Evolutionary conservation across 2,113 vertebrate species (phyloP).

Genomic region (Eurypyga helias): DNA sequence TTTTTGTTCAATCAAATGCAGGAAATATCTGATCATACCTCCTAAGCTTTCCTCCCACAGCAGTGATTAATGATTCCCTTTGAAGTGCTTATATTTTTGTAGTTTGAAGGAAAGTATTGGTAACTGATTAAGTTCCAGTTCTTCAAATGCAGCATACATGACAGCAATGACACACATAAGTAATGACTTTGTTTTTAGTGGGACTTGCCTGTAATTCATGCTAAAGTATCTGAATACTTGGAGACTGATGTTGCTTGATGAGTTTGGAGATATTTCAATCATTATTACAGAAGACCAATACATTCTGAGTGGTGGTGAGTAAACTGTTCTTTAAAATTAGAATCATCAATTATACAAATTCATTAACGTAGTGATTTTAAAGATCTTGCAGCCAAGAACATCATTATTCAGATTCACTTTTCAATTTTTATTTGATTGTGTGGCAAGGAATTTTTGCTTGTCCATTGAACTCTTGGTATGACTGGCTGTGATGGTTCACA

Average conservation of each 20-base stretch:
- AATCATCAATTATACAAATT: background rate
- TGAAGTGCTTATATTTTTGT: background rate
- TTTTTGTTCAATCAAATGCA: background rate
- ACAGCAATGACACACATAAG: background rate
- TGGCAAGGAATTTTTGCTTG: background rate
- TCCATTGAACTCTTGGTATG: background rate
- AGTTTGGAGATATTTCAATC: background rate
- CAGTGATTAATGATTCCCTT: slow-evolving; percentile 6
- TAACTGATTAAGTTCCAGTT: background rate
- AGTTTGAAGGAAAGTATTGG: slow-evolving; percentile 1
- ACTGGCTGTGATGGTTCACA: background rate
- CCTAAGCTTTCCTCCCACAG: background rate
- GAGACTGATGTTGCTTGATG: background rate
- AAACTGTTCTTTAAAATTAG: background rate
- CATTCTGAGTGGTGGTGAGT: background rate
- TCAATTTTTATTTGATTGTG: background rate
- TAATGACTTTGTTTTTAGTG: background rate
- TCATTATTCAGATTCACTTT: background rate
- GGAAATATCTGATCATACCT: slow-evolving; percentile 10
- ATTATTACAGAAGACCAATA: background rate
- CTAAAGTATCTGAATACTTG: background rate
- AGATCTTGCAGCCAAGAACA: background rate
- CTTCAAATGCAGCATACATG: background rate
- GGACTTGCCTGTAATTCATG: background rate
- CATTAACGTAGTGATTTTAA: background rate